phyloP scores from a whole-genome alignment of 2,797 vertebrate species.

The Melanotaenia trifasciata region DNA sequence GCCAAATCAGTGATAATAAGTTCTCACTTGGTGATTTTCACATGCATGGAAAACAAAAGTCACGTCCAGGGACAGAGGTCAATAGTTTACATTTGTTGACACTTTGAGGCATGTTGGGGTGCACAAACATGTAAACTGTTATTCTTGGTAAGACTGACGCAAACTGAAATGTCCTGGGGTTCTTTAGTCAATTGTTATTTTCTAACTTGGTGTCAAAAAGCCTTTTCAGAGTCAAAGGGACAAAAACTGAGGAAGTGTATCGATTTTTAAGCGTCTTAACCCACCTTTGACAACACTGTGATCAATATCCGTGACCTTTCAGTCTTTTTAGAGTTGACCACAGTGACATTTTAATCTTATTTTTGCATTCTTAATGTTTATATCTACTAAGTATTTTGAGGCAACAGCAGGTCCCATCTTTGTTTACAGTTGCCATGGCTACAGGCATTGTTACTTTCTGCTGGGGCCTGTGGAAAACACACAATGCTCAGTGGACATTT shows the following conservation, averaged over 20 bases:
- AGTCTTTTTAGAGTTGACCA: constrained; percentile 4
- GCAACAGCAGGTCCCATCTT: background rate
- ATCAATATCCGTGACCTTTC: constrained; percentile 6
- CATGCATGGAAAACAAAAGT: background rate
- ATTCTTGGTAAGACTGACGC: background rate
- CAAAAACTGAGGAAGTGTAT: background rate
- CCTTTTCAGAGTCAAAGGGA: background rate
- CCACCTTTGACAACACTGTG: background rate
- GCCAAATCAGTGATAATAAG: too few species aligned
- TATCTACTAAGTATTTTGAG: background rate
- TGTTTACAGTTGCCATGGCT: constrained; percentile 3
- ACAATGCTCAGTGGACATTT: background rate
- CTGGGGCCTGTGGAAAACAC: background rate
- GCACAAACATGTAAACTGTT: background rate
- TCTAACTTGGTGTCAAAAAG: constrained; percentile 3
- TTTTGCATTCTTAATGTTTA: background rate
- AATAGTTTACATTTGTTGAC: background rate
- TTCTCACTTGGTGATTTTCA: background rate
- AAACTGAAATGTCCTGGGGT: background rate
- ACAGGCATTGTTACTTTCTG: background rate
- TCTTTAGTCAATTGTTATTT: constrained; percentile 3
- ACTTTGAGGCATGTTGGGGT: background rate
- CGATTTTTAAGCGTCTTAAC: background rate
- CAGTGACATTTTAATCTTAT: constrained; percentile 1
- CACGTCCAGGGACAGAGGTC: background rate